Conservation (phyloP, 64 coral and sea anemone species). For the Orbicella faveolata region DNA sequence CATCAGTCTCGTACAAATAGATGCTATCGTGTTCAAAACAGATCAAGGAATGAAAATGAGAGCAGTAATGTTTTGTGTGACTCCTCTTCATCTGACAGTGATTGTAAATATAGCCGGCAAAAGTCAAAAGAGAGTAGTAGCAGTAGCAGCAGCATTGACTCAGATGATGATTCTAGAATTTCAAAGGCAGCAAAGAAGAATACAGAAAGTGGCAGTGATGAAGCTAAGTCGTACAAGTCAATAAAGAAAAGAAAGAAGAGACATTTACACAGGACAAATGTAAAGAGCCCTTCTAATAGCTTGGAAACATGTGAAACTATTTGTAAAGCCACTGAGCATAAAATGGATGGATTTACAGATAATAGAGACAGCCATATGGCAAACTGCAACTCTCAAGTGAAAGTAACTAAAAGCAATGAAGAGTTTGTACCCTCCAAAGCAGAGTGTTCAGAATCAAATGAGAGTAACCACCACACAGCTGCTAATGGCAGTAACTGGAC, state of each 20-base stretch:
- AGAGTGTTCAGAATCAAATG: neutral
- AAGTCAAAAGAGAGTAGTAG: neutral
- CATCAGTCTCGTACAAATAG: neutral
- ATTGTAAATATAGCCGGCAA: neutral
- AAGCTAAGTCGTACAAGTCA: neutral
- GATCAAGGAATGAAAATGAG: neutral
- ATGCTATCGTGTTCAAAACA: constrained; percentile 11
- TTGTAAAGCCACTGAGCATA: neutral
- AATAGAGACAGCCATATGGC: neutral
- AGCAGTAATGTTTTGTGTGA: neutral
- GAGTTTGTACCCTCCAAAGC: neutral
- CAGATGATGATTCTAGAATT: neutral
- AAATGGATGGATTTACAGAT: neutral
- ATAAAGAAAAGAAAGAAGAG: neutral
- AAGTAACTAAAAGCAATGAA: neutral
- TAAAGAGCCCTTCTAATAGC: neutral
- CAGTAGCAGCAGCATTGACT: neutral
- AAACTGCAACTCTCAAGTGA: neutral
- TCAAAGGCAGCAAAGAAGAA: neutral
- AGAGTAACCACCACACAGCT: neutral
- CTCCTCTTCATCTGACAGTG: neutral
- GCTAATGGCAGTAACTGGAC: neutral
- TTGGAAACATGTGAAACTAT: neutral
- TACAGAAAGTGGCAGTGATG: neutral
- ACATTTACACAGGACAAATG: neutral